Conservation (phyloP, 2,113 vertebrate species). For the Tichodroma muraria region DNA sequence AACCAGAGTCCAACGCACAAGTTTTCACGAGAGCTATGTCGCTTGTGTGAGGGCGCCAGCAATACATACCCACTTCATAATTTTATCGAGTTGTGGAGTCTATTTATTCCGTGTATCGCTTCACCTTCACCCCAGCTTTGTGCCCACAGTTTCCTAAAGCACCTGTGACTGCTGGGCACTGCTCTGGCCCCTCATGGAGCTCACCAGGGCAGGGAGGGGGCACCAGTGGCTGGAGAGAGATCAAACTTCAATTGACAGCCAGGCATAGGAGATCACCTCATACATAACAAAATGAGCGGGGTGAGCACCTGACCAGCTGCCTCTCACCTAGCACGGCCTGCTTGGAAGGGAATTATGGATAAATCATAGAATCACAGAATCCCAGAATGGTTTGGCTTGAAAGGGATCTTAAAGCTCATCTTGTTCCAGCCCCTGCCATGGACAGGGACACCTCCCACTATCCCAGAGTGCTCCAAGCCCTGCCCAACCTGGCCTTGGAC, state of each 20-base stretch:
- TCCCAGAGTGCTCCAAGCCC: background rate
- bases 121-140: background rate
- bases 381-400: background rate
- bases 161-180: background rate
- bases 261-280: background rate
- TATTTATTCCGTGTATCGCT: too few species aligned
- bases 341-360: background rate
- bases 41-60: too few species aligned
- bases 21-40: too few species aligned
- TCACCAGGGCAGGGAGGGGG: background rate
- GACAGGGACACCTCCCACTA: background rate
- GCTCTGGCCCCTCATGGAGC: background rate
- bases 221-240: background rate
- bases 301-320: background rate
- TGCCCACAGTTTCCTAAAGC: background rate
- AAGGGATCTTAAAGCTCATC: background rate
- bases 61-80: too few species aligned
- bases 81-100: too few species aligned
- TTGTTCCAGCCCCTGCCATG: rapidly evolving
- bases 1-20: too few species aligned
- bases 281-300: background rate
- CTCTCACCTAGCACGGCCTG: background rate
- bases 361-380: background rate
- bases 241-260: background rate
- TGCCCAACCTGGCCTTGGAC: rapidly evolving